These are phyloP conservation scores for Archaeoteleia sp. DNA, from an alignment of 2,888 invertebrate genomes.

Conservation along the genomic window DNA sequence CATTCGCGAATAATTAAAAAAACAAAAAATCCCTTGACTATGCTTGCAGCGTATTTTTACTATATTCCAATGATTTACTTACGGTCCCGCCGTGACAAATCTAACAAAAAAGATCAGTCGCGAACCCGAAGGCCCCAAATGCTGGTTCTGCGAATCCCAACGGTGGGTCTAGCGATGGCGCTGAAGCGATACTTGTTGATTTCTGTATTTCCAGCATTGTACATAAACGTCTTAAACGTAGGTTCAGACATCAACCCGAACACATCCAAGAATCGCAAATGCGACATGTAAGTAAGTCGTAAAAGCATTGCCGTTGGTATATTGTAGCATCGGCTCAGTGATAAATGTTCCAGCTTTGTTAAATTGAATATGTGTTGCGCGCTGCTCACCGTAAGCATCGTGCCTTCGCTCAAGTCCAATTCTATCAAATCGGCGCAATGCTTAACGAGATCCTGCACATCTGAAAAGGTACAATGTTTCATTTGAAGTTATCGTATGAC, in stretches of 20 bases:
- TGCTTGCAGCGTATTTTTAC: no score
- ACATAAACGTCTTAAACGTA: slow-evolving; percentile 74
- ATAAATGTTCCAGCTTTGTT: slow-evolving; percentile 83
- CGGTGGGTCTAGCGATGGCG: slow-evolving; percentile 92
- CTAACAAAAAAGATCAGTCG: slow-evolving; percentile 80
- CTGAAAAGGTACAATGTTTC: slow-evolving; percentile 80
- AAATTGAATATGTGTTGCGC: slow-evolving; percentile 79
- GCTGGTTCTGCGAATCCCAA: slow-evolving; percentile 89
- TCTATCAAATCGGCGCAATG: slow-evolving; percentile 85
- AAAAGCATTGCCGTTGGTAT: slow-evolving; percentile 82
- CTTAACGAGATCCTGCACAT: slow-evolving; percentile 80
- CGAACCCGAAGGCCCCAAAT: slow-evolving; percentile 92
- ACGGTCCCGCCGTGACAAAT: no score
- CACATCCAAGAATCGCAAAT: slow-evolving; percentile 85
- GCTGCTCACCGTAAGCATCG: slow-evolving; percentile 80
- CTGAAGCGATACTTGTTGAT: slow-evolving; percentile 87
- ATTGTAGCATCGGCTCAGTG: slow-evolving; percentile 87
- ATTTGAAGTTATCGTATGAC: no score
- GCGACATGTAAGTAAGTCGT: slow-evolving; percentile 79
- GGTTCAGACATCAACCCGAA: slow-evolving; percentile 85
- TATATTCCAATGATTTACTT: no score
- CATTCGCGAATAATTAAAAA: no score
- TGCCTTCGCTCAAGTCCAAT: slow-evolving; percentile 92
- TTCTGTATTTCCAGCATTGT: slow-evolving; percentile 78
- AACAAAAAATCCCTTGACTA: no score